Evolutionary conservation across 2,888 invertebrate genomes (phyloP), one percentile per base, ranked within the genome.

Genomic region (Drosophila paramelanica): DNA sequence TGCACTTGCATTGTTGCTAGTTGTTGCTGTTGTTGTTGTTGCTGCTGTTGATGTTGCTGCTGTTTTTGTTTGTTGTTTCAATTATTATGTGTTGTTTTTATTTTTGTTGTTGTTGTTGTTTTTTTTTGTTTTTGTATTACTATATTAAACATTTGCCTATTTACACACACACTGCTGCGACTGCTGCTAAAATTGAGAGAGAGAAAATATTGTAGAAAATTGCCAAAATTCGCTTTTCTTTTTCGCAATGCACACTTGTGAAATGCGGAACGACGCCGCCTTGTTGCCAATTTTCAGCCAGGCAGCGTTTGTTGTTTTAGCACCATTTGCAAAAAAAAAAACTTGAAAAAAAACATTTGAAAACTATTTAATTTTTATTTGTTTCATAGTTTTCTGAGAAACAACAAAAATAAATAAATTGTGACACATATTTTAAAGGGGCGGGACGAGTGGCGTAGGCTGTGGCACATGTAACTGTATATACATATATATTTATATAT

Each of bases 111-210:
- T 51, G 25, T 23, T 51, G 27, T 27, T 23, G 43, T n/a, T 27
- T 23, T 2, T 17, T 23, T 14, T 10, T 51, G 25, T 23, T 51
- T 17, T 27, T 52, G 33, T 56, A 59, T 69, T 57, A 58, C 46
- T 67, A 52, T 60, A 55, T 76, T 67, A 53, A 58, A 56, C 57
- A 57, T 76, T 73, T 75, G 71, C 70, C 67, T 73, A 74, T 75
- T 69, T 73, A 65, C 71, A 75, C 73, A 69, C 62, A 73, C 75
- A 75, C 59, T 33, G 39, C 55, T 60, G 58, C 56, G 52, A 57
- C 65, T 65, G 73, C 76, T 74, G 71, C 43, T 51, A 51, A 25
- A 58, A 33, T 33, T 33, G 11, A 45, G 45, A 47, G 38, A 55
- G 49, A 50, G 39, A 56, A n/a, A 51, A 13, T 17, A n/a, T 20